These are phyloP conservation scores for Hermaeophaga mercurialis DNA, from an alignment of 2,888 invertebrate genomes.

Conservation along the genomic window DNA sequence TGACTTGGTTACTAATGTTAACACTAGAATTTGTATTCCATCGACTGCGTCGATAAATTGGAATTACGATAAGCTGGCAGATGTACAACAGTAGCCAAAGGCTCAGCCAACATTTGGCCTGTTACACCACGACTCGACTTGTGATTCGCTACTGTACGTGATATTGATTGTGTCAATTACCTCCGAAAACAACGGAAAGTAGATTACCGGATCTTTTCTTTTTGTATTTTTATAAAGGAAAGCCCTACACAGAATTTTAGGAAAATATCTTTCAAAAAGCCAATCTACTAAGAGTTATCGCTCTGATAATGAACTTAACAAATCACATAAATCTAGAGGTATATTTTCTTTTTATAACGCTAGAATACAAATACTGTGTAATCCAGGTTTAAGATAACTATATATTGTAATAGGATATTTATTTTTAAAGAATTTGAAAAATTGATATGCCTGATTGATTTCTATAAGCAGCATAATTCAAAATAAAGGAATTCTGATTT, in stretches of 20 bases:
- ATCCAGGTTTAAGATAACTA: no score
- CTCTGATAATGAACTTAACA: no score
- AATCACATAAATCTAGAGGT: no score
- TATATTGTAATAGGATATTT: no score
- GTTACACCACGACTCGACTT: conserved; percentile 7
- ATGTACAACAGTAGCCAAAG: conserved; percentile 23
- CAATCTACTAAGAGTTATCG: background rate
- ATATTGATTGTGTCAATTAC: conserved; percentile 26
- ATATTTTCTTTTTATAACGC: no score
- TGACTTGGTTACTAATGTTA: conserved; percentile 20
- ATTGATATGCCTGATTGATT: no score
- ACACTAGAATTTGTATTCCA: conserved; percentile 31
- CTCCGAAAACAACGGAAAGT: conserved; percentile 11
- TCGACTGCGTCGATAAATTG: conserved; percentile 28
- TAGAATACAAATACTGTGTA: no score
- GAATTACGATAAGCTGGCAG: conserved; percentile 30
- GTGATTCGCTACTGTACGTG: conserved; percentile 12
- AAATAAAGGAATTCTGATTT: no score
- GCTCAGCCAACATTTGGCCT: conserved; percentile 21
- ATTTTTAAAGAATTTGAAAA: no score
- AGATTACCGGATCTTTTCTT: conserved; percentile 18
- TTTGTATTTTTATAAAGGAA: conserved; percentile 4
- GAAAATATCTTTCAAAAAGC: background rate
- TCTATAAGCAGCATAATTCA: no score
- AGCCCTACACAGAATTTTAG: background rate